A percentile compares a stretch with the other conserved stretches of the same genome.
Conservation (phyloP, 1,140 invertebrate species). For the Colletes gigas region DNA sequence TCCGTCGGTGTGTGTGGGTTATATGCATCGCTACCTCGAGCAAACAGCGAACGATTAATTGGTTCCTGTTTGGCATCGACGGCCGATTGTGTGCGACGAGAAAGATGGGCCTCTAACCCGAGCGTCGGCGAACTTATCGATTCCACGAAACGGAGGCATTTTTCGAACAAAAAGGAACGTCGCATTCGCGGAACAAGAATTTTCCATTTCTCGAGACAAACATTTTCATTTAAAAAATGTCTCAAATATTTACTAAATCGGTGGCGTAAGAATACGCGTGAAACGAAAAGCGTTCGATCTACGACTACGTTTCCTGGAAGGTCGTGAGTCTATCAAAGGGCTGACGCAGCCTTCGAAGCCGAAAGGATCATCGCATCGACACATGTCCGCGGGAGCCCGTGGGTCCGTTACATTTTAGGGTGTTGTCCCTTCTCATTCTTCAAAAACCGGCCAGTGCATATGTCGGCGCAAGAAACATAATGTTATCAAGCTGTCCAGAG, state of each 20-base stretch:
- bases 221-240: no score
- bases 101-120: no score
- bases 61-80: neutral
- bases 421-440: slow-evolving; percentile 47
- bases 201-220: no score
- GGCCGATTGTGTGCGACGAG: no score
- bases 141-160: no score
- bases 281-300: neutral
- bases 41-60: neutral
- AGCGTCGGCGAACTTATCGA: no score
- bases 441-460: slow-evolving; percentile 64
- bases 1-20: neutral
- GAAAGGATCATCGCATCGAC: slow-evolving; percentile 51
- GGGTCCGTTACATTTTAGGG: slow-evolving; percentile 54
- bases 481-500: slow-evolving; percentile 65
- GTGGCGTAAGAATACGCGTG: no score
- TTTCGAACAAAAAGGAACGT: no score
- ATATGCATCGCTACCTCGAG: neutral
- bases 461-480: slow-evolving; percentile 65
- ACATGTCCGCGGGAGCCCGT: slow-evolving; percentile 50
- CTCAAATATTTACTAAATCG: no score
- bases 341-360: neutral
- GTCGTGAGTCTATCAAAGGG: slow-evolving; percentile 15
- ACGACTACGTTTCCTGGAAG: neutral
- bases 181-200: no score